Base-by-base conservation (phyloP, 2,113 vertebrate genomes). In the Ranitomeya imitator region DNA sequence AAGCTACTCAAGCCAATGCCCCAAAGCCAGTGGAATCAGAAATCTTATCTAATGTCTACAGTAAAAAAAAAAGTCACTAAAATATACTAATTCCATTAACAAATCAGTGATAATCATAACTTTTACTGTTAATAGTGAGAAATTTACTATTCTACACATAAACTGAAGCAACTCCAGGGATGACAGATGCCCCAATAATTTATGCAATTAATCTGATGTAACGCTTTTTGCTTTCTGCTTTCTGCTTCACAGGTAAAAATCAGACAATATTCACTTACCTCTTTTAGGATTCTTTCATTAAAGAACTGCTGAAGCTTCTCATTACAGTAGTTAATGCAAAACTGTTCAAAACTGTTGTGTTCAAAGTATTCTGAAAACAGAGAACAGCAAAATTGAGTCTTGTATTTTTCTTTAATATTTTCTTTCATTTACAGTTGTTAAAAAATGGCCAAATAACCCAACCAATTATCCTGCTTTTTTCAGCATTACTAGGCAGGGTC, bases 251-350 rank as follows among this genome's bases (percentile, higher is more conserved):
- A 79, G 81, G 61, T 84, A 85, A 85, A 26, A 89, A 26, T 51
- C 23, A 67, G 14, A 4, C 26, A 69, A 78, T 69, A 7, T 59
- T 16, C 55, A 15, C 73, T 94, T 95, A 99, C 98, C 97, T 99
- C 98, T 92, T 99, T 99, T 82, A 99, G 96, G 92, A 99, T 99
- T 87, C 98, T 96, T 93, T 99, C 98, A 15, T 99, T 99, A 94
- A 99, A 99, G 94, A 99, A 99, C 87, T 99, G 98, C 90, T 99
- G 98, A 90, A 99, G 96, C 78, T 99, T 99, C 94, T 99, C 98
- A 91, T 99, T 99, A 92, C 98, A 99, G 94, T 99, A 99, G 95
- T 99, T 99, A 93, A 99, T 99, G 93, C 98, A 99, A 93, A 99
- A 99, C 82, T 99, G 98, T 93, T 99, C 98, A 89, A 97, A 99